Percentiles rank a stretch among this genome's conserved stretches.
These are phyloP conservation scores for Trematomus bernacchii DNA, from an alignment of 2,797 vertebrate genomes.

Conservation along the genomic window DNA sequence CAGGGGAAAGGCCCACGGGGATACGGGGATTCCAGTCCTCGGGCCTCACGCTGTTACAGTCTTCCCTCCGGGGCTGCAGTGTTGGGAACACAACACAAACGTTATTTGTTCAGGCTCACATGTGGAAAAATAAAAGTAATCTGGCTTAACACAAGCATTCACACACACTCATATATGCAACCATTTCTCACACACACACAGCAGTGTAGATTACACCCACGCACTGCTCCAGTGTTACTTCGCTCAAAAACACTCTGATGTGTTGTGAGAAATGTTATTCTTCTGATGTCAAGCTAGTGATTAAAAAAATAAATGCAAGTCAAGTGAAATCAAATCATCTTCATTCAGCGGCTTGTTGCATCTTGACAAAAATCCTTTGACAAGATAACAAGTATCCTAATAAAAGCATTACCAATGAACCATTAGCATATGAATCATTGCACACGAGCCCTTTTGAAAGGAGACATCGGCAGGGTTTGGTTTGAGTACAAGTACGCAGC, in stretches of 20 bases:
- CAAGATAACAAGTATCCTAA: slow-evolving; percentile 78
- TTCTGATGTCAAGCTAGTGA: slow-evolving; percentile 72
- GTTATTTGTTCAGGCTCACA: slow-evolving; percentile 57
- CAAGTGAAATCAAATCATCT: slow-evolving; percentile 77
- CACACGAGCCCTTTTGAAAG: slow-evolving; percentile 49
- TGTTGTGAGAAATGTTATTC: slow-evolving; percentile 64
- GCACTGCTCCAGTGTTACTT: slow-evolving; percentile 35
- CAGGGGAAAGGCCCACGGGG: slow-evolving; percentile 88
- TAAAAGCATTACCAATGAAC: slow-evolving; percentile 73
- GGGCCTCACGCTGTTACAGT: slow-evolving; percentile 86
- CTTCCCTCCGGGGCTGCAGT: slow-evolving; percentile 86
- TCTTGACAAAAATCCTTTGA: slow-evolving; percentile 81
- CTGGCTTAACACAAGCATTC: slow-evolving; percentile 31
- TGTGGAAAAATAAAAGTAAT: slow-evolving; percentile 42
- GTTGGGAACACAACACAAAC: slow-evolving; percentile 58
- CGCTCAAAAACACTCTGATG: slow-evolving; percentile 66
- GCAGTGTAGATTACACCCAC: slow-evolving; percentile 51
- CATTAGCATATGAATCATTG: slow-evolving; percentile 80
- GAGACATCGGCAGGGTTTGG: slow-evolving; percentile 49
- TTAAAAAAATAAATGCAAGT: slow-evolving; percentile 75
- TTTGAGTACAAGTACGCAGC: slow-evolving; percentile 36
- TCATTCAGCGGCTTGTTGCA: slow-evolving; percentile 78
- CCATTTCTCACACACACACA: slow-evolving; percentile 16
- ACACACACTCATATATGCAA: slow-evolving; percentile 16
- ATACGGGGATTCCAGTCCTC: slow-evolving; percentile 90